phyloP scores from a whole-genome alignment of 2,113 vertebrate genomes.

The Delphinus delphis region DNA sequence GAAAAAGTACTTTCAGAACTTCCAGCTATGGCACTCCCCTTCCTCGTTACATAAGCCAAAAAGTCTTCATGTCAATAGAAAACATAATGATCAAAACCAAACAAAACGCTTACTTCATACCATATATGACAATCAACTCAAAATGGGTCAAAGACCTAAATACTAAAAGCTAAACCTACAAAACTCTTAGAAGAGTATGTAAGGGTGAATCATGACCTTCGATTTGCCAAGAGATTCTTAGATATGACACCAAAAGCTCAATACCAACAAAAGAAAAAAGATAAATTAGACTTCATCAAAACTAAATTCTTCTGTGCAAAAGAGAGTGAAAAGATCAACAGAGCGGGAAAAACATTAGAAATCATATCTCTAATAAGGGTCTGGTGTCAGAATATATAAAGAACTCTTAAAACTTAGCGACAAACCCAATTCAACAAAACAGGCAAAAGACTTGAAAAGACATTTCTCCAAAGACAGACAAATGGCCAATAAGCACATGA shows the following conservation, averaged over 20 bases:
- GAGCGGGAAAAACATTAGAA: neutral
- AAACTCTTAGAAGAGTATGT: neutral
- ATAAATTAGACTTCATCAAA: conserved; percentile 7
- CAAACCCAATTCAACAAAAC: neutral
- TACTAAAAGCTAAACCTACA: neutral
- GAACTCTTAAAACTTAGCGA: neutral
- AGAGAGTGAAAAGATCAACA: neutral
- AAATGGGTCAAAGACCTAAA: neutral
- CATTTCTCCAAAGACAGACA: neutral
- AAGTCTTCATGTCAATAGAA: neutral
- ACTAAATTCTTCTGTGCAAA: neutral
- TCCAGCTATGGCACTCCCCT: neutral
- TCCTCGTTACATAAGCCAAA: neutral
- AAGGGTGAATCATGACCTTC: neutral
- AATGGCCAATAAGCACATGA: neutral
- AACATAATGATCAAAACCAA: neutral
- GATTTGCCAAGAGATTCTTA: neutral
- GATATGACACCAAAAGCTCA: neutral
- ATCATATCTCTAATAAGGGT: neutral
- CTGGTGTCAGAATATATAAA: neutral
- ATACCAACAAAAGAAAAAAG: neutral
- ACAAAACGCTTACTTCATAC: neutral
- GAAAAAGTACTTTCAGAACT: neutral
- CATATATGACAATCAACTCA: neutral
- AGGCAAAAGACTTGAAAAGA: neutral